These are phyloP conservation scores for Lethrus apterus DNA, from an alignment of 1,140 invertebrate genomes.

Conservation along the genomic window DNA sequence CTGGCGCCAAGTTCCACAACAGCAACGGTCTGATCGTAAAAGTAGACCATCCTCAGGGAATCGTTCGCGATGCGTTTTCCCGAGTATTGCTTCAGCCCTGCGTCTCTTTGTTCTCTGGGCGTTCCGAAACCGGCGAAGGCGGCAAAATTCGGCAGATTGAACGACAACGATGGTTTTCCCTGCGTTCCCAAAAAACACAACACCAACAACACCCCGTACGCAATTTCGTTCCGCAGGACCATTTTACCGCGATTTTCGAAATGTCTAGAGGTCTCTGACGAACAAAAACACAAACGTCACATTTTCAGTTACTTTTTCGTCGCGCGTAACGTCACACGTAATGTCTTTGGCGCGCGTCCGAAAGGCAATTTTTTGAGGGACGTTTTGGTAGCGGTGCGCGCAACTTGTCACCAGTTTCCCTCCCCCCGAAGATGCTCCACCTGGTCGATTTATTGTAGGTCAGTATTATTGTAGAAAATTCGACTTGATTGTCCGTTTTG, in stretches of 20 bases:
- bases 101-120: conserved; percentile 27
- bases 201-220: conserved; percentile 23
- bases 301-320: conserved; percentile 7
- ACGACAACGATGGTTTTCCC: conserved; percentile 45
- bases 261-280: too few relatives aligned
- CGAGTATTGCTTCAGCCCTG: conserved; percentile 48
- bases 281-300: background rate
- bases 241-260: conserved; percentile 14
- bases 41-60: conserved; percentile 63
- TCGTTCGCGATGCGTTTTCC: conserved; percentile 53
- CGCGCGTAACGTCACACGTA: background rate
- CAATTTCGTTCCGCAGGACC: conserved; percentile 19
- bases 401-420: too few relatives aligned
- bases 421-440: too few relatives aligned
- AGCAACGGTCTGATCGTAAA: conserved; percentile 72
- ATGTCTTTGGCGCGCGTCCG: background rate
- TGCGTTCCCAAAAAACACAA: conserved; percentile 27
- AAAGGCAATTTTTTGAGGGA: too few relatives aligned
- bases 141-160: conserved; percentile 42
- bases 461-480: too few relatives aligned
- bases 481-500: too few relatives aligned
- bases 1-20: conserved; percentile 62
- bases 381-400: too few relatives aligned
- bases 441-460: too few relatives aligned
- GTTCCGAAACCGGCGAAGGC: conserved; percentile 39